Evolutionary conservation across 2,888 invertebrate species (phyloP).

Genomic region (Patella depressa): DNA sequence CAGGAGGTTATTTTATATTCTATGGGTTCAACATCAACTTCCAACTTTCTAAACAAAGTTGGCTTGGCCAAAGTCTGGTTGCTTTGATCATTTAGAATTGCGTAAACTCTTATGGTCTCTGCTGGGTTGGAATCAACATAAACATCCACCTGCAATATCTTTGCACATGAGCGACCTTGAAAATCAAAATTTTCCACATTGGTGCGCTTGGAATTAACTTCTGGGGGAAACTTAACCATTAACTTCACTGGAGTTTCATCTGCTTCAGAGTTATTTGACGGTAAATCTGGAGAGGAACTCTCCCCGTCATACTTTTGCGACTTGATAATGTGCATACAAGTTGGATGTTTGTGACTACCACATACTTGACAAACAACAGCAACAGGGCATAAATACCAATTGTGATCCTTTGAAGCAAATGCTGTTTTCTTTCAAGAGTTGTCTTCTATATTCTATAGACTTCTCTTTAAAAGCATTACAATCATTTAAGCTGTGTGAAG

Average conservation of each 20-base stretch:
- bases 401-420: slow-evolving; percentile 31
- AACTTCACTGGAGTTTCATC: too few relatives aligned
- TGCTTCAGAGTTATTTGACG: too few relatives aligned
- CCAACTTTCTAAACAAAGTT: slow-evolving; percentile 28
- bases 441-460: slow-evolving; percentile 13
- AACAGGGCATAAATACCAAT: slow-evolving; percentile 14
- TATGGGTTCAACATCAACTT: not conserved
- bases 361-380: slow-evolving; percentile 19
- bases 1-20: slow-evolving; percentile 30
- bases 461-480: slow-evolving; percentile 23
- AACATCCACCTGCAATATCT: too few relatives aligned
- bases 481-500: slow-evolving; percentile 15
- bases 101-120: too few relatives aligned
- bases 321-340: slow-evolving; percentile 18
- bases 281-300: too few relatives aligned
- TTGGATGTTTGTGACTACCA: slow-evolving; percentile 17
- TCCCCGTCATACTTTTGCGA: slow-evolving; percentile 13
- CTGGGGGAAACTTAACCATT: too few relatives aligned
- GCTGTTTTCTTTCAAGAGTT: slow-evolving; percentile 16
- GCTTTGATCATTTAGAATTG: slow-evolving; percentile 34
- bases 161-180: too few relatives aligned
- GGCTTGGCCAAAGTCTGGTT: slow-evolving; percentile 27
- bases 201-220: too few relatives aligned
- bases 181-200: too few relatives aligned
- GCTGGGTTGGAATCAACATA: too few relatives aligned